Evolutionary conservation across 1,140 invertebrate species (phyloP).

Genomic region (Wiebesia pumilae): DNA sequence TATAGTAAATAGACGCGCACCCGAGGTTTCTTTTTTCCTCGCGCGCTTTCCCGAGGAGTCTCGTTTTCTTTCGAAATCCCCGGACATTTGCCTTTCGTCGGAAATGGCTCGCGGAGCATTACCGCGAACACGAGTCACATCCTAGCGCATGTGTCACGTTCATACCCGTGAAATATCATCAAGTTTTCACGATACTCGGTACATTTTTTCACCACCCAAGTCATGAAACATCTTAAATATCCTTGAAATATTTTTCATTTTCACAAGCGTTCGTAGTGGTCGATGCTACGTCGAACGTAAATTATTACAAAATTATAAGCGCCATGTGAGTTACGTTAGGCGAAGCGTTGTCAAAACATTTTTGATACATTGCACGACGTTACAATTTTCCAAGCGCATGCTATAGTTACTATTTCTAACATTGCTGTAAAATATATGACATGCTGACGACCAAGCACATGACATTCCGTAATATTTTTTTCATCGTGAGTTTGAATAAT

Average conservation of each 20-base stretch:
- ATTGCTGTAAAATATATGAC: no score
- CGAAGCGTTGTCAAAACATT: no score
- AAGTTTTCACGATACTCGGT: not conserved
- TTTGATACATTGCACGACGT: not conserved
- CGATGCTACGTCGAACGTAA: no score
- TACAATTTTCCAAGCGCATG: not conserved
- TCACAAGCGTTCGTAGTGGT: no score
- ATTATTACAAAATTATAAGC: no score
- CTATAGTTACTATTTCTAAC: not conserved
- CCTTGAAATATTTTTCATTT: not conserved
- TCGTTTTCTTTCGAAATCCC: no score
- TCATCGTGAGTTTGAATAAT: no score
- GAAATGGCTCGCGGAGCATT: not conserved
- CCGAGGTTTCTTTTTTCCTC: not conserved
- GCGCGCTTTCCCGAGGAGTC: not conserved
- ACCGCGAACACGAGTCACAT: not conserved
- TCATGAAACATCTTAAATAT: not conserved
- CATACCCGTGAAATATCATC: no score
- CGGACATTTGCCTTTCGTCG: no score
- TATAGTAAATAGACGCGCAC: not conserved
- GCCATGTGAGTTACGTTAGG: no score
- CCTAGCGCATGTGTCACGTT: not conserved
- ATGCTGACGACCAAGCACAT: not conserved
- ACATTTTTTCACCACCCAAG: no score
- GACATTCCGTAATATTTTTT: no score